phyloP scores from a whole-genome alignment of 2,113 vertebrate species.

The Mandrillus leucophaeus region DNA sequence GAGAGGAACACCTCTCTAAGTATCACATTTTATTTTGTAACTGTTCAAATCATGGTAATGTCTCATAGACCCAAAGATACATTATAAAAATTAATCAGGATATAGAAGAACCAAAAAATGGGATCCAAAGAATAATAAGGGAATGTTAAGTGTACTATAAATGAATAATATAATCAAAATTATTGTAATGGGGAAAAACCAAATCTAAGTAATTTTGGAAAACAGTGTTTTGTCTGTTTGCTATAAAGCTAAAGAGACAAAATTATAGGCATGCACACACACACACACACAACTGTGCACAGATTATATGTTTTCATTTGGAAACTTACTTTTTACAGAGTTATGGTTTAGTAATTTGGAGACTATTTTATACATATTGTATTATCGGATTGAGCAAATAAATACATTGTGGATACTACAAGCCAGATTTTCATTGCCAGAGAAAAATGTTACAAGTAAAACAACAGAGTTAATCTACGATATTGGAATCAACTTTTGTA shows the following conservation, averaged over 20 bases:
- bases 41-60: neutral
- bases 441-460: neutral
- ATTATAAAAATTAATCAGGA: neutral
- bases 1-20: neutral
- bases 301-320: neutral
- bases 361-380: neutral
- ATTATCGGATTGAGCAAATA: neutral
- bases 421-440: neutral
- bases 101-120: neutral
- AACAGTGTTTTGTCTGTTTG: neutral
- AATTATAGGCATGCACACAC: neutral
- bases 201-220: neutral
- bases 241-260: neutral
- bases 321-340: neutral
- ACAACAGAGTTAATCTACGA: neutral
- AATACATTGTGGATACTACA: neutral
- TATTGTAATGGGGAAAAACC: neutral
- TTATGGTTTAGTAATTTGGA: neutral
- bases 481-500: neutral
- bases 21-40: neutral
- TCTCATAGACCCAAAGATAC: neutral
- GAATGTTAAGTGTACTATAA: neutral
- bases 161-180: neutral
- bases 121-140: neutral
- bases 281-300: neutral